Percentiles rank a stretch among this genome's conserved stretches.
Conservation (phyloP, 1,140 invertebrate species). For the Vanessa tameamea region DNA sequence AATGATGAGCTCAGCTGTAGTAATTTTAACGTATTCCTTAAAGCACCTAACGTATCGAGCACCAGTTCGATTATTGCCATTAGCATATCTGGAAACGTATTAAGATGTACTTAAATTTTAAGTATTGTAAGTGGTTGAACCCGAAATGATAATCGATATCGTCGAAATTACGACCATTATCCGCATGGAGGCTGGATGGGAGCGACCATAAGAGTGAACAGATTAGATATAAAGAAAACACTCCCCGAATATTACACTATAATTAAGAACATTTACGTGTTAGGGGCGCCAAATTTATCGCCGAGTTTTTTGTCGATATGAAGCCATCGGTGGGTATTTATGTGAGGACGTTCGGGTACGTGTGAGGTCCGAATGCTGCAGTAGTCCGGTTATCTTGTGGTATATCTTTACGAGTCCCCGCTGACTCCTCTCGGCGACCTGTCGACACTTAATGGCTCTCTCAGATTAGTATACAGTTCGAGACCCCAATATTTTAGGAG, state of each 20-base stretch:
- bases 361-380: slow-evolving; percentile 72
- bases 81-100: slow-evolving; percentile 55
- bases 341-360: slow-evolving; percentile 61
- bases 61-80: slow-evolving; percentile 47
- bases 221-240: slow-evolving; percentile 73
- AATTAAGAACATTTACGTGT: slow-evolving; percentile 80
- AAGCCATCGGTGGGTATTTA: slow-evolving; percentile 74
- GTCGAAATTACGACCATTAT: slow-evolving; percentile 58
- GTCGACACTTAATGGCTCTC: slow-evolving; percentile 75
- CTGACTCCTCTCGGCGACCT: slow-evolving; percentile 68
- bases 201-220: slow-evolving; percentile 67
- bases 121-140: slow-evolving; percentile 47
- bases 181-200: slow-evolving; percentile 48
- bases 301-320: slow-evolving; percentile 77
- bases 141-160: slow-evolving; percentile 61
- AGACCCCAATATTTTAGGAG: slow-evolving; percentile 67
- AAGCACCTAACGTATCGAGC: slow-evolving; percentile 43
- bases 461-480: slow-evolving; percentile 65
- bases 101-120: slow-evolving; percentile 49
- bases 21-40: slow-evolving; percentile 24
- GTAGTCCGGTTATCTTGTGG: slow-evolving; percentile 75
- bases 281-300: slow-evolving; percentile 79
- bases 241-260: slow-evolving; percentile 74
- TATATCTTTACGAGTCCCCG: slow-evolving; percentile 76
- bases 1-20: slow-evolving; percentile 6